Evolutionary conservation across 1,140 invertebrate genomes (phyloP), one percentile per base, ranked within the genome.

Genomic region (Pseudomyrmex flavicornis): DNA sequence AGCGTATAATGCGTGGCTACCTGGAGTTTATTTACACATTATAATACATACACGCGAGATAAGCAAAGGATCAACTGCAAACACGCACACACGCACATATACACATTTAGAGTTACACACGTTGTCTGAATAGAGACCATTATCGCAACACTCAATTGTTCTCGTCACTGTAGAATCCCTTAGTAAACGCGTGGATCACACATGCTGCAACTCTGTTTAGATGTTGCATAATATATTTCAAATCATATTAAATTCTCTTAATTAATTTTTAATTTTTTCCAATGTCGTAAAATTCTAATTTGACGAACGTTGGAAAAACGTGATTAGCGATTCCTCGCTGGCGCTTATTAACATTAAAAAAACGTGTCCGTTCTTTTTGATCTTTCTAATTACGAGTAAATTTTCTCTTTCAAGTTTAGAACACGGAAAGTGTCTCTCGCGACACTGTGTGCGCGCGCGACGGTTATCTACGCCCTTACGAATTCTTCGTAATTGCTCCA

Each of bases 401-500:
- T 72, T 59, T 35, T 35, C 35, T 35, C 56, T 80, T 59, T 17
- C 66, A 35, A 80, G 65, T 79, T 70, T 8, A 35, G 46, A n/a
- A 50, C 61, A 26, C 61, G 17, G 44, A 59, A 76, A 65, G 74
- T 44, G 20, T 61, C n/a, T 59, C 44, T 58, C 10, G 5, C 22
- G 52, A 20, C 52, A 26, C 26, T 26, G 26, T 46, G 17, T 12
- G n/a, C 26, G 15, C n/a, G 17, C 17, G n/a, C 54, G 66, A 35
- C 35, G 63, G 54, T 80, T 80, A 80, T 80, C 76, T 70, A 46
- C 62, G 63, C 54, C 52, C 35, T 46, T 46, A 59, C 44, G 44
- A 80, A 70, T 44, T 80, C 44, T 26, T 80, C 22, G 56, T 80
- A 80, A 80, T 70, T 80, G 56, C 54, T 80, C 76, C 48, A 80